Percentiles rank a stretch among this genome's conserved stretches.
phyloP scores from a whole-genome alignment of 1,140 invertebrate species.

The Ephestia elutella region DNA sequence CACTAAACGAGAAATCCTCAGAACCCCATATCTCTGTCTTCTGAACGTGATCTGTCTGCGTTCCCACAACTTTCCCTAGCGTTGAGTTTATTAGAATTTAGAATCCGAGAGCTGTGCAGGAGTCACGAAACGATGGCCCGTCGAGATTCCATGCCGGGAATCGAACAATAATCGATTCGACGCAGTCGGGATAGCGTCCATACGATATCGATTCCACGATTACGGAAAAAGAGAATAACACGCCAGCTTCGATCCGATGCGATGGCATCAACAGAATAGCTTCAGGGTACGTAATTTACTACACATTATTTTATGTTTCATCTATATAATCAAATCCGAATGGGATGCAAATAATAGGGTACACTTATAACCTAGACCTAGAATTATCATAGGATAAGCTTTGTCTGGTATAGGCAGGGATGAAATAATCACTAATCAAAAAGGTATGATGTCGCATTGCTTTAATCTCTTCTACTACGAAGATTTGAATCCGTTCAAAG shows the following conservation, averaged over 20 bases:
- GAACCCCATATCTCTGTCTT: constrained; percentile 6
- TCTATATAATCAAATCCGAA: not conserved
- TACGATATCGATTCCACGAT: not conserved
- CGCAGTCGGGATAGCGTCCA: constrained; percentile 26
- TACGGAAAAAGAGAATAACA: constrained; percentile 1
- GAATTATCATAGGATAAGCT: not conserved
- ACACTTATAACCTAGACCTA: not conserved
- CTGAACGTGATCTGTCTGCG: constrained; percentile 10
- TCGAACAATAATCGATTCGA: constrained; percentile 39
- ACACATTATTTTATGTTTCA: not conserved
- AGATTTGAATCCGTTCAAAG: not conserved
- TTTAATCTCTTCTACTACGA: no score
- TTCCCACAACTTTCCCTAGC: constrained; percentile 25
- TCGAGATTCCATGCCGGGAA: constrained; percentile 25
- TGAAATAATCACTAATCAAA: no score
- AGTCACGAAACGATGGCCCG: constrained; percentile 30
- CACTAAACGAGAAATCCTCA: constrained; percentile 2
- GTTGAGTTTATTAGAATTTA: constrained; percentile 7
- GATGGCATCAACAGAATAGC: not conserved
- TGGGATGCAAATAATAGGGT: not conserved
- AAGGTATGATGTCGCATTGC: no score
- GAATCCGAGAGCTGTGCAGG: constrained; percentile 4
- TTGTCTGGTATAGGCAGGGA: no score
- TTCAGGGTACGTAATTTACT: not conserved
- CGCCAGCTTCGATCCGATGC: not conserved